phyloP scores from a whole-genome alignment of 2,113 vertebrate genomes.

The Pangasianodon gigas region DNA sequence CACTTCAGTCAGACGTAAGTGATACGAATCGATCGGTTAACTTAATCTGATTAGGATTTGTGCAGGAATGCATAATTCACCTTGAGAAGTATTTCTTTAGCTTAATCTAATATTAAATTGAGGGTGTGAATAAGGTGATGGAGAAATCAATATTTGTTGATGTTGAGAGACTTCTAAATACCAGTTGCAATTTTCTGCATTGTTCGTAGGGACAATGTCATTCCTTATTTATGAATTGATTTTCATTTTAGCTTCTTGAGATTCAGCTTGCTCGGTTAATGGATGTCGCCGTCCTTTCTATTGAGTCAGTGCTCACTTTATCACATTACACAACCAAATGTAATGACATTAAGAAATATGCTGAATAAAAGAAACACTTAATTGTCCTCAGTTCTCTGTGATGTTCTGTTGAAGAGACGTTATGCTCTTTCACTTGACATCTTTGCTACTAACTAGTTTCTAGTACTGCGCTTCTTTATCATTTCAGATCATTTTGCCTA shows the following conservation, averaged over 20 bases:
- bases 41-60: conserved; percentile 51
- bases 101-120: conserved; percentile 60
- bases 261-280: conserved; percentile 48
- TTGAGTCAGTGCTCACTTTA: conserved; percentile 30
- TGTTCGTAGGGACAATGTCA: conserved; percentile 56
- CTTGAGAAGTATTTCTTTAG: conserved; percentile 59
- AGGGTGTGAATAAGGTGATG: conserved; percentile 49
- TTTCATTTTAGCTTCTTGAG: conserved; percentile 56
- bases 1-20: conserved; percentile 41
- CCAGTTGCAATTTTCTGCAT: conserved; percentile 53
- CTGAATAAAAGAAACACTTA: conserved; percentile 39
- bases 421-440: background rate
- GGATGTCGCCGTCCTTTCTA: conserved; percentile 44
- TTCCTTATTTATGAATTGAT: conserved; percentile 61
- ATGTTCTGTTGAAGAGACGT: conserved; percentile 23
- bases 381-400: conserved; percentile 37
- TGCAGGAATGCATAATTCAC: conserved; percentile 59
- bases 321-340: conserved; percentile 29
- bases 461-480: background rate
- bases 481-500: background rate
- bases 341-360: conserved; percentile 46
- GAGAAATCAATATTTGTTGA: conserved; percentile 58
- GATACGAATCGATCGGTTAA: conserved; percentile 55
- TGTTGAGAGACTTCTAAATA: conserved; percentile 59
- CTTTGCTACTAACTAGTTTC: background rate